A percentile compares a stretch with the other conserved stretches of the same genome.
Conservation (phyloP, 1,140 invertebrate species). For the Drosophila gunungcola region DNA sequence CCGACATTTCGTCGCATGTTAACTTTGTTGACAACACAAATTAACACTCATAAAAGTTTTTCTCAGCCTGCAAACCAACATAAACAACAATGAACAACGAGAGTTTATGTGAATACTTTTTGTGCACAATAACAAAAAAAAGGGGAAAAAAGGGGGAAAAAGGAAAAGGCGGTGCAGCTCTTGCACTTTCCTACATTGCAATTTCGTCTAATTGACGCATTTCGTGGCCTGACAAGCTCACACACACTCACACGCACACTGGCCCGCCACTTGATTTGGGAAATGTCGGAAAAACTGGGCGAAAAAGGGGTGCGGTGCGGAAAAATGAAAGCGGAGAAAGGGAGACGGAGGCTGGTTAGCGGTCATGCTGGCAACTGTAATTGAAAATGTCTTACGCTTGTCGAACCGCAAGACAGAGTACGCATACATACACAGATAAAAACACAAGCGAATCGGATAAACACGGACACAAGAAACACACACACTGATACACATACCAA, state of each 20-base stretch:
- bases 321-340: constrained; percentile 8
- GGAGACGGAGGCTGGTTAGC: constrained; percentile 53
- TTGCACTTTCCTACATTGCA: constrained; percentile 69
- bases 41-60: constrained; percentile 80
- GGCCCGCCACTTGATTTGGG: constrained; percentile 66
- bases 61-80: constrained; percentile 51
- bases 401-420: constrained; percentile 75
- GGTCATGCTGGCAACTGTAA: constrained; percentile 72
- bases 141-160: constrained; percentile 10
- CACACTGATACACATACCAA: constrained; percentile 20
- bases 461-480: constrained; percentile 25
- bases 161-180: constrained; percentile 23
- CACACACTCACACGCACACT: constrained; percentile 19
- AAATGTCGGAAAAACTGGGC: constrained; percentile 26
- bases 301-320: constrained; percentile 2
- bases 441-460: constrained; percentile 18
- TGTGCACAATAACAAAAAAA: constrained; percentile 16
- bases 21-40: constrained; percentile 80
- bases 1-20: constrained; percentile 57
- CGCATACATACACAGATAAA: constrained; percentile 32
- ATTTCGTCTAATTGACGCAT: constrained; percentile 81
- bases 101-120: constrained; percentile 75
- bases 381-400: constrained; percentile 83
- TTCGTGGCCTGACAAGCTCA: constrained; percentile 71
- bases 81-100: constrained; percentile 57